Conservation (phyloP, 2,113 vertebrate species). For the Phyllopteryx taeniolatus region DNA sequence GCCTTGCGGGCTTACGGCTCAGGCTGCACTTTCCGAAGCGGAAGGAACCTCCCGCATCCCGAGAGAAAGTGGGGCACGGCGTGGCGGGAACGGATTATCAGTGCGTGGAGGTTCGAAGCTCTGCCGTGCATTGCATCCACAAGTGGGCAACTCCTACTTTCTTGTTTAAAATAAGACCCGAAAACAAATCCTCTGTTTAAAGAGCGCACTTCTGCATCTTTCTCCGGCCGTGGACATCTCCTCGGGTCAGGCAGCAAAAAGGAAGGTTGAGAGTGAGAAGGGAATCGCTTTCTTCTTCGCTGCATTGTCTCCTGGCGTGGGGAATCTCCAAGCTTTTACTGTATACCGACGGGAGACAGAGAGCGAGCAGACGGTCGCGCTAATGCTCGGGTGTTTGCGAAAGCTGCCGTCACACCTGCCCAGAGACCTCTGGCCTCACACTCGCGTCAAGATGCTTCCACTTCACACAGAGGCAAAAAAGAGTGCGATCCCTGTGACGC, state of each 20-base stretch:
- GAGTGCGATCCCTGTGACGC: not conserved
- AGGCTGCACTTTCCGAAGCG: conserved; percentile 21
- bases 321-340: conserved; percentile 99
- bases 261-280: conserved; percentile 33
- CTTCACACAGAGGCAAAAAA: not conserved
- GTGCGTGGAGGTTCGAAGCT: conserved; percentile 3
- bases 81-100: conserved; percentile 47
- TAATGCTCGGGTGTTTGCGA: conserved; percentile 20
- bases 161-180: not conserved
- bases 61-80: conserved; percentile 57
- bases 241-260: conserved; percentile 17
- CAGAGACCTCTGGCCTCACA: conserved; percentile 16
- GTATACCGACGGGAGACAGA: conserved; percentile 92
- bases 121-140: conserved; percentile 32
- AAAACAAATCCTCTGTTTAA: conserved; percentile 22
- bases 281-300: conserved; percentile 96
- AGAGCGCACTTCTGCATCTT: conserved; percentile 80
- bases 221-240: conserved; percentile 53
- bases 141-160: conserved; percentile 12
- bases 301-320: conserved; percentile 90
- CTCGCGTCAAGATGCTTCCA: not conserved
- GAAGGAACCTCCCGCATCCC: conserved; percentile 31
- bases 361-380: conserved; percentile 78
- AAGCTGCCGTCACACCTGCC: conserved; percentile 31
- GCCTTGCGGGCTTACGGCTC: conserved; percentile 32